These are phyloP conservation scores for Penaeus vannamei DNA, from an alignment of 1,140 invertebrate species.

Conservation along the genomic window DNA sequence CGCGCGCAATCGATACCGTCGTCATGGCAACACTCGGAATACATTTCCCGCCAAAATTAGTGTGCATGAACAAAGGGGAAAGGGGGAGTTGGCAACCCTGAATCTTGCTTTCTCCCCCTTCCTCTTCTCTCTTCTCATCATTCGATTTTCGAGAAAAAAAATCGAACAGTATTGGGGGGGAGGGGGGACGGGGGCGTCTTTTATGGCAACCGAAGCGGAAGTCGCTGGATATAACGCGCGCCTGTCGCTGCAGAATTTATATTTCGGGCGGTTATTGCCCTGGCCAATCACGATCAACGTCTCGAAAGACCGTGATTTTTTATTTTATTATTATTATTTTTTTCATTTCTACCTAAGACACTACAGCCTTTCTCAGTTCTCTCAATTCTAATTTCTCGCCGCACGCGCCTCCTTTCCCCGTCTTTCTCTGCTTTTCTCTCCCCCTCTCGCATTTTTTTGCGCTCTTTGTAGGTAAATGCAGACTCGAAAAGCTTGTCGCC, in stretches of 20 bases:
- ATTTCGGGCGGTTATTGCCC: too few species aligned
- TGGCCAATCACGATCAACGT: too few species aligned
- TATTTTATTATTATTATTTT: too few species aligned
- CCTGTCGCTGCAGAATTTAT: too few species aligned
- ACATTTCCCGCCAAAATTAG: constrained; percentile 53
- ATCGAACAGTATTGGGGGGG: too few species aligned
- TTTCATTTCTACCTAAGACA: too few species aligned
- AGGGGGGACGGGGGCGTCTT: too few species aligned
- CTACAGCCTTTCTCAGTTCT: not conserved
- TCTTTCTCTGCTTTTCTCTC: not conserved
- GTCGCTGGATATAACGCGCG: too few species aligned
- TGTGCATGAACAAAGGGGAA: constrained; percentile 1
- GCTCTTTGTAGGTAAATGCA: not conserved
- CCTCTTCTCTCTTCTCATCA: not conserved
- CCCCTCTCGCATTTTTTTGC: not conserved
- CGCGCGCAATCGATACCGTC: constrained; percentile 53
- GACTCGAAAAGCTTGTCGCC: not conserved
- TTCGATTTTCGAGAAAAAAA: not conserved
- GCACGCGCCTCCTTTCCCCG: not conserved
- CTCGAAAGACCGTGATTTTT: too few species aligned
- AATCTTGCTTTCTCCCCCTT: constrained; percentile 2
- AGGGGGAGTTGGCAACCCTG: not conserved
- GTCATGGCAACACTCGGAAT: constrained; percentile 45
- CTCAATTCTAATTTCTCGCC: not conserved
- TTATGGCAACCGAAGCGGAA: too few species aligned